These are phyloP conservation scores for Pseudoips prasinana DNA, from an alignment of 2,888 invertebrate genomes.

Conservation along the genomic window DNA sequence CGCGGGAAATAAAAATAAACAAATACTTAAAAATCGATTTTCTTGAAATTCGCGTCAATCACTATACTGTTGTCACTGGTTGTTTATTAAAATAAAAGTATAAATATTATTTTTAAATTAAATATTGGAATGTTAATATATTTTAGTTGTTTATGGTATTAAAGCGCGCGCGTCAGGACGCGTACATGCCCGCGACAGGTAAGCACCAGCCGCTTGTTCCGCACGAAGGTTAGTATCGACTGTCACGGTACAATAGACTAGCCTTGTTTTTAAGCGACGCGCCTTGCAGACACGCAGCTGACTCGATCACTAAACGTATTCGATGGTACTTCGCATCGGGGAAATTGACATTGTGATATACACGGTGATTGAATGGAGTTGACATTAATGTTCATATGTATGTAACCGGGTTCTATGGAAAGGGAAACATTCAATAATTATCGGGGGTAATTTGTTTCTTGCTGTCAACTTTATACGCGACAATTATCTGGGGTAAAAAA, in stretches of 20 bases:
- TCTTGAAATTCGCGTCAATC: constrained; percentile 22
- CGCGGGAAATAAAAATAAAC: constrained; percentile 20
- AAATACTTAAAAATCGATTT: constrained; percentile 28
- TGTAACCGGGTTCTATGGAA: no score
- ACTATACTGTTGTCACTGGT: constrained; percentile 20
- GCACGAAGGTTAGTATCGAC: constrained; percentile 65
- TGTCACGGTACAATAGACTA: constrained; percentile 58
- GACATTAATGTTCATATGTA: no score
- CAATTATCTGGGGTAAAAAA: no score
- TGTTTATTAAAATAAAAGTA: constrained; percentile 1
- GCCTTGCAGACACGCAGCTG: constrained; percentile 39
- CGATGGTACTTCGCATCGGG: constrained; percentile 38
- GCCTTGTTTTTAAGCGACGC: constrained; percentile 71
- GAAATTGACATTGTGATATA: constrained; percentile 49
- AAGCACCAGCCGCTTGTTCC: constrained; percentile 47
- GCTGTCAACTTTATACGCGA: no score
- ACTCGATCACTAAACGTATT: constrained; percentile 22
- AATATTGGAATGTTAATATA: constrained; percentile 9
- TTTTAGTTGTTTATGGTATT: constrained; percentile 31
- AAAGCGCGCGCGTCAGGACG: constrained; percentile 53
- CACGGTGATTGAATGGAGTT: constrained; percentile 13
- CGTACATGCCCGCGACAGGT: constrained; percentile 52
- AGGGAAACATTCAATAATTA: no score
- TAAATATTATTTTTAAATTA: constrained; percentile 5
- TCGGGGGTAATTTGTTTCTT: no score